Base-by-base conservation (phyloP, 2,888 invertebrate species). In the Stenchaetothrips biformis region DNA sequence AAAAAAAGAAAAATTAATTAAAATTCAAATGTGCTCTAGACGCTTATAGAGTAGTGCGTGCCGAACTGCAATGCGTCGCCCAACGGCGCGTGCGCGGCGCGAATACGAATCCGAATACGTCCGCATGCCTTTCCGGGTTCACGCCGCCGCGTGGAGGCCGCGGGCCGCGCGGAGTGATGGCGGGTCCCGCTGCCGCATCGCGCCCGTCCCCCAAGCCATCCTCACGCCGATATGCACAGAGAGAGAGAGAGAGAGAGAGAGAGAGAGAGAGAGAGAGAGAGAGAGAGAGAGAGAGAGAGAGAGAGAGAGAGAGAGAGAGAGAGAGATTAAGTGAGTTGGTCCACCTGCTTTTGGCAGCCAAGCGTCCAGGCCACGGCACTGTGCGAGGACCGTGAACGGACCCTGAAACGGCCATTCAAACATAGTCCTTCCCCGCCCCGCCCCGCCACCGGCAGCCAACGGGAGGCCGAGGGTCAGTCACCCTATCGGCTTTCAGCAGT, bases 1-100 rank as follows among this genome's bases (percentile, higher is more conserved):
- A 82, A 86, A 86, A 84, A 83, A 47, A 79, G 37, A 59, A 80
- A 81, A 59, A 37, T 77, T 4, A 37, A 37, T 37, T 37, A 37
- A 37, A 37, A 37, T 37, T 37, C 37, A 37, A 37, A 1, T 37
- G 1, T 37, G 1, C 4, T 37, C 4, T 37, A 37, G 37, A 37
- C 37, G 4, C 37, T 37, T 37, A 37, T 37, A 37, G 37, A 37
- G 37, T 37, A 37, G 37, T 37, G 37, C 37, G 37, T 37, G 37
- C 37, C 37, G 37, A 37, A 37, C 37, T 37, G 37, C 37, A 37
- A 37, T 37, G 37, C 4, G 37, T 4, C 4, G 37, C 37, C 37
- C 2, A 37, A 37, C 37, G 37, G 37, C 37, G 37, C 37, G 53
- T 53, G 53, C 53, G 53, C 53, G 53, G 9, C 53, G 53, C 53